Evolutionary conservation across 1,140 invertebrate genomes (phyloP).

Genomic region (Drosophila subobscura): DNA sequence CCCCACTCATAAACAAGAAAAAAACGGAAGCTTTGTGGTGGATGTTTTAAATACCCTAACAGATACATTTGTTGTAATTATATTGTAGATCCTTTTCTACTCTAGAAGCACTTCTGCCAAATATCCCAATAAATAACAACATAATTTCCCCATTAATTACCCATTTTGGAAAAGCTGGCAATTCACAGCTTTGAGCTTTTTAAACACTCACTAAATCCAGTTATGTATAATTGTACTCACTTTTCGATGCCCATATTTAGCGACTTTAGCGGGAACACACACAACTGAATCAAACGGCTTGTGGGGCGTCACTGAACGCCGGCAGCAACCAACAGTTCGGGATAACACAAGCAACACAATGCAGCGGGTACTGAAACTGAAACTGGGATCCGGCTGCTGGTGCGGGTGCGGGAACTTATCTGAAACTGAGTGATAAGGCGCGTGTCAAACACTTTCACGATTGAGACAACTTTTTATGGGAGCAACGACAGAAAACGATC

Average conservation of each 20-base stretch:
- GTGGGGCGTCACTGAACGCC: conserved; percentile 54
- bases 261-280: conserved; percentile 6
- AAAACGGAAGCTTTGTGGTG: no score
- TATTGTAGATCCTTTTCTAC: neutral
- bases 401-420: no score
- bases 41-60: no score
- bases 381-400: conserved; percentile 7
- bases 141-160: neutral
- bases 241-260: conserved; percentile 63
- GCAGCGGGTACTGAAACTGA: conserved; percentile 34
- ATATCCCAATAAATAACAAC: no score
- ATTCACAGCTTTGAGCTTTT: neutral
- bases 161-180: conserved; percentile 25
- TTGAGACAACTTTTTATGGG: conserved; percentile 19
- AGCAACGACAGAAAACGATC: neutral
- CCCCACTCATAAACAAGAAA: conserved; percentile 24
- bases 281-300: conserved; percentile 61
- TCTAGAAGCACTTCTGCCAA: no score
- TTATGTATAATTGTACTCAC: conserved; percentile 46
- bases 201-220: conserved; percentile 11
- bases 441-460: conserved; percentile 28
- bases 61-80: neutral
- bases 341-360: conserved; percentile 18
- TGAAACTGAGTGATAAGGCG: conserved; percentile 52
- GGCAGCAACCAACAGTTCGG: conserved; percentile 3